phyloP scores from a whole-genome alignment of 2,888 invertebrate species.

The Hipparchia semele region DNA sequence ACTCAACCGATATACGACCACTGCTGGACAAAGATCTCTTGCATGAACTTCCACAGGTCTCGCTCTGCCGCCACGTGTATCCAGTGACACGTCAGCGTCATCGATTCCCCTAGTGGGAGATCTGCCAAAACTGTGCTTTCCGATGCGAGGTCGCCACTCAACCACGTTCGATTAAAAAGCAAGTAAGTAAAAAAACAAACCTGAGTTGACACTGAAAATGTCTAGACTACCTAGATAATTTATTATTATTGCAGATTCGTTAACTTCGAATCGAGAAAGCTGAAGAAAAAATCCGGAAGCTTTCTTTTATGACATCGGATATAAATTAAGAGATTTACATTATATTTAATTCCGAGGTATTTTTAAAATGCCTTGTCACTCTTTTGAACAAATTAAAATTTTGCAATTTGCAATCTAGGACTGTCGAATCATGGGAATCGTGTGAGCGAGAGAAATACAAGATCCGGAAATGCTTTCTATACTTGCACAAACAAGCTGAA shows the following conservation, averaged over 20 bases:
- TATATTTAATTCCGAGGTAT: neutral
- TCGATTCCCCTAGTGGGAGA: too few relatives aligned
- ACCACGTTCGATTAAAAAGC: too few relatives aligned
- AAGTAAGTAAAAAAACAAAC: neutral
- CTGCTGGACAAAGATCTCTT: too few relatives aligned
- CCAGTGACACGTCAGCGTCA: too few relatives aligned
- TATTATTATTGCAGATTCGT: neutral
- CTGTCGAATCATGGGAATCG: neutral
- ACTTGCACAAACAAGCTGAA: neutral
- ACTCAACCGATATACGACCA: neutral
- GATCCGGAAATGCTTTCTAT: slow-evolving; percentile 8
- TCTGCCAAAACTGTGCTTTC: too few relatives aligned
- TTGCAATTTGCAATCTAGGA: neutral
- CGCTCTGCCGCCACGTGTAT: too few relatives aligned
- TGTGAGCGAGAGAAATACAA: neutral
- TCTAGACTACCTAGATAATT: neutral
- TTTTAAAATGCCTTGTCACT: slow-evolving; percentile 2
- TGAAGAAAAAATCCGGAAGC: neutral
- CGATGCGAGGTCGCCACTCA: too few relatives aligned
- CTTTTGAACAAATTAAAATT: neutral
- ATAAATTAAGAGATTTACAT: neutral
- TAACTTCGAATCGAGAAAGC: slow-evolving; percentile 1
- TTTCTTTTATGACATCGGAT: slow-evolving; percentile 2
- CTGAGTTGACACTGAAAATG: neutral
- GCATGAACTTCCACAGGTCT: too few relatives aligned